Percentiles rank a stretch among this genome's conserved stretches.
These are phyloP conservation scores for Naja naja DNA, from an alignment of 2,113 vertebrate species.

Conservation along the genomic window DNA sequence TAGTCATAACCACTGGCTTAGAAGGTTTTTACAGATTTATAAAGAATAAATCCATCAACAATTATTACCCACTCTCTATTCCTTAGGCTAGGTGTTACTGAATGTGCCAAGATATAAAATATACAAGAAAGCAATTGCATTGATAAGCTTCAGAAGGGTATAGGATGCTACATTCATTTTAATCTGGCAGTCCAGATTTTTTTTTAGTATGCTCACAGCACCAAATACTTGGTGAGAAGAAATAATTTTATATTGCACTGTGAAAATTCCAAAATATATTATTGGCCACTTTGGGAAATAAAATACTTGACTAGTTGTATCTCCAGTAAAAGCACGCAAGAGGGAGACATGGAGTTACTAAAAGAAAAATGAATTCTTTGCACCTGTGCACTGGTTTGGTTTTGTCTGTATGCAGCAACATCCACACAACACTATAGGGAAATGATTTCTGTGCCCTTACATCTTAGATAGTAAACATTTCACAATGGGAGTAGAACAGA, in stretches of 20 bases:
- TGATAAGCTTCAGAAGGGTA: not conserved
- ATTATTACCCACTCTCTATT: not conserved
- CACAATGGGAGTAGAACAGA: not conserved
- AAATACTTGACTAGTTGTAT: not conserved
- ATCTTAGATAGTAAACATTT: not conserved
- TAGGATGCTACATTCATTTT: not conserved
- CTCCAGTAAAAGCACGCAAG: not conserved
- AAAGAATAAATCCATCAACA: not conserved
- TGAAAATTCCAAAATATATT: not conserved
- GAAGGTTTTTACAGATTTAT: not conserved
- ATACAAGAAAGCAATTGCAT: not conserved
- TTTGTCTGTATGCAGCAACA: not conserved
- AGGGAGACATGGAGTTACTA: not conserved
- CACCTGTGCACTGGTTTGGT: not conserved
- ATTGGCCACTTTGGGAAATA: not conserved
- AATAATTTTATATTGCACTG: not conserved
- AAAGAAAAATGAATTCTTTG: not conserved
- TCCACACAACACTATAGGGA: not conserved
- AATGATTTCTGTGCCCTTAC: not conserved
- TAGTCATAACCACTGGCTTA: not conserved
- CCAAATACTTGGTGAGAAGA: not conserved
- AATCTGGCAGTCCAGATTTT: not conserved
- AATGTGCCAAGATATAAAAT: not conserved
- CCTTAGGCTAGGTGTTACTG: not conserved
- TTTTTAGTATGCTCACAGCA: not conserved